Percentiles rank a stretch among this genome's conserved stretches.
Evolutionary conservation across 2,113 vertebrate species (phyloP).

Genomic region (Galemys pyrenaicus): DNA sequence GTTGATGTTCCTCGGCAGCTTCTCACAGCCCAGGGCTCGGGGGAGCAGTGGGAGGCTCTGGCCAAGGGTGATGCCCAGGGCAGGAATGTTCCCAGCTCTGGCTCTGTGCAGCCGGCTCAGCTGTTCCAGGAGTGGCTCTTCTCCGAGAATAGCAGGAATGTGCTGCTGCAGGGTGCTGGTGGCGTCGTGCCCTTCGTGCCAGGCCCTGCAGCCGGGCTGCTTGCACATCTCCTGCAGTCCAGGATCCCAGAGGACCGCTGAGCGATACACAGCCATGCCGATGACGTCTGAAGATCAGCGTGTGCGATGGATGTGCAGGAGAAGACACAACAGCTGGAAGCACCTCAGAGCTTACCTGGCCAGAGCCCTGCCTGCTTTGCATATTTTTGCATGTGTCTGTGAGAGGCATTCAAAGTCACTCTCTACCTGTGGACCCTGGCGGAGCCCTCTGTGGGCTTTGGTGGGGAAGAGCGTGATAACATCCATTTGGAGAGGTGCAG

Average conservation of each 20-base stretch:
- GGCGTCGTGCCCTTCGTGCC: neutral
- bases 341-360: neutral
- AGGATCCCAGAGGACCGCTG: neutral
- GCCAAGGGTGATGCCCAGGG: constrained; percentile 1
- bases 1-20: constrained; percentile 31
- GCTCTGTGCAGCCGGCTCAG: neutral
- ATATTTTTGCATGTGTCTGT: neutral
- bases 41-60: neutral
- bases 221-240: neutral
- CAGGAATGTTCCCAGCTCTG: constrained; percentile 37
- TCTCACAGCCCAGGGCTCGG: neutral
- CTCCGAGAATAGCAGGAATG: constrained; percentile 46
- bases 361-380: neutral
- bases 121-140: constrained; percentile 54
- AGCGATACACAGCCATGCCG: neutral
- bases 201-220: constrained; percentile 39
- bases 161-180: neutral
- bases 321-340: neutral
- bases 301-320: neutral
- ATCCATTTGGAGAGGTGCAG: no score
- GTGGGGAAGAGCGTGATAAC: no score
- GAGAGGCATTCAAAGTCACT: constrained; percentile 24
- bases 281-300: neutral
- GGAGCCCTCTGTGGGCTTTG: no score
- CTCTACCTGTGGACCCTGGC: neutral